Evolutionary conservation across 2,797 vertebrate genomes (phyloP), one percentile per base, ranked within the genome.

Genomic region (Octomys mimax): DNA sequence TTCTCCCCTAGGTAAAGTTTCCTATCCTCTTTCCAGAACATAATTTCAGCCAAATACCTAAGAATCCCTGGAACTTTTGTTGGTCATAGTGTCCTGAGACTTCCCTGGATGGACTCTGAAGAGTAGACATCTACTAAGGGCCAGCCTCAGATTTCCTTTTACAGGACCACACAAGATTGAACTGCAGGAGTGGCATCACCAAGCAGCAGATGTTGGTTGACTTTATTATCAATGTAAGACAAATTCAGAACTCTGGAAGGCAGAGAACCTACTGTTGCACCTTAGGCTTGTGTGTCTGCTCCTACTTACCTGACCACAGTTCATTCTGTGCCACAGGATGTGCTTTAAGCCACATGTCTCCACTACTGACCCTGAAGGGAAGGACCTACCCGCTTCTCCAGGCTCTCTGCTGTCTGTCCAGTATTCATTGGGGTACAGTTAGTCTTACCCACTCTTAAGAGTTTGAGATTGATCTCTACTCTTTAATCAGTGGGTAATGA

Each of bases 401-500:
- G 39, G 18, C 7, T 54, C 31, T 49, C 78, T 85, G 59, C 21
- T 52, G 42, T 19, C 4, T 24, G 6, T 73, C 52, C 26, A 11
- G 39, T 18, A 93, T n/a, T 31, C 7, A 13, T 82, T 12, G 42
- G 19, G 7, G 0, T 77, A 11, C 66, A 24, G 28, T 52, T 14
- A 42, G 28, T 36, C 0, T 12, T 85, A 66, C 59, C 52, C 54
- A 46, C n/a, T 92, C 36, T 46, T 59, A 77, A 71, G 16, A n/a
- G 0, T 57, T 81, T 91, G 81, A 68, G 10, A 57, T n/a, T 28
- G 33, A 54, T 66, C 77, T 7, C 18, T 8, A 36, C 16, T 79
- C 16, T 81, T 92, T 78, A n/a, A 79, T 85, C 75, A 89, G 36
- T 57, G 28, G 46, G n/a, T 73, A 75, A 92, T 87, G 28, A 8